Evolutionary conservation across 2,888 invertebrate species (phyloP).

Genomic region (Rhingia campestris): DNA sequence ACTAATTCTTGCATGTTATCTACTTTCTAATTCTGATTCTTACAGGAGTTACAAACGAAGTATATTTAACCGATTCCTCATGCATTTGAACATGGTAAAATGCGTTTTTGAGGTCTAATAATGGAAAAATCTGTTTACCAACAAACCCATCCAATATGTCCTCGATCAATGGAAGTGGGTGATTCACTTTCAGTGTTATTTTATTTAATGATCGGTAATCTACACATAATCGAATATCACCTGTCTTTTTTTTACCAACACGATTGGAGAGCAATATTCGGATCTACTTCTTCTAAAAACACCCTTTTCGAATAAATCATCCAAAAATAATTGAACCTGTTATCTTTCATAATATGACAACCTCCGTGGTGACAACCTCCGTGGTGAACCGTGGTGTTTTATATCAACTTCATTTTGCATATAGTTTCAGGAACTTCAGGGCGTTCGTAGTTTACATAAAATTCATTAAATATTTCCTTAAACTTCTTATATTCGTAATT

Average conservation of each 20-base stretch:
- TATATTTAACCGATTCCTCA: too few species aligned
- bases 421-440: conserved; percentile 7
- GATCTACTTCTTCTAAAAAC: conserved; percentile 23
- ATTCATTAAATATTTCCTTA: neutral
- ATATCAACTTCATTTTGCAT: conserved; percentile 17
- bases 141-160: too few species aligned
- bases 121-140: too few species aligned
- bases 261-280: conserved; percentile 58
- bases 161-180: conserved; percentile 56
- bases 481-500: neutral
- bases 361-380: too few species aligned
- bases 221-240: conserved; percentile 55
- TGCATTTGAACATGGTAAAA: too few species aligned
- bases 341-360: conserved; percentile 45
- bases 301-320: neutral
- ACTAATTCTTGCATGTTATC: too few species aligned
- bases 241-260: conserved; percentile 59
- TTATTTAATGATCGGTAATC: too few species aligned
- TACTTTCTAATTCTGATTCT: too few species aligned
- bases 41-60: too few species aligned
- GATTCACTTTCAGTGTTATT: conserved; percentile 56
- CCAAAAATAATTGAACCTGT: conserved; percentile 24
- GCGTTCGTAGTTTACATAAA: neutral
- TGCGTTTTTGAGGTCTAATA: too few species aligned
- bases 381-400: conserved; percentile 36